Percentiles rank a stretch among this genome's conserved stretches.
phyloP scores from a whole-genome alignment of 2,888 invertebrate species.

The Pseudococcus longispinus region DNA sequence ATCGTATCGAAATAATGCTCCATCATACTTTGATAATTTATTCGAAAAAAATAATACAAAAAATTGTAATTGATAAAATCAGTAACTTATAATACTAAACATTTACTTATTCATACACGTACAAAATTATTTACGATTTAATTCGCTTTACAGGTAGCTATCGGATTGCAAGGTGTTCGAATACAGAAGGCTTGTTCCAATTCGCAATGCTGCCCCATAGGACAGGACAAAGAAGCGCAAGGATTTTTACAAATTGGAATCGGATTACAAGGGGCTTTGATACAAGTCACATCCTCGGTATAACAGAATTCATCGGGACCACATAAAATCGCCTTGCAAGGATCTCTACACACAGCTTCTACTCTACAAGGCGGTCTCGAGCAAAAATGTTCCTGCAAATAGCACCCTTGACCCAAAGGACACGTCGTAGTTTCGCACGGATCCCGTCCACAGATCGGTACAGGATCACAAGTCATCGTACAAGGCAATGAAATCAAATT shows the following conservation, averaged over 20 bases:
- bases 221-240: neutral
- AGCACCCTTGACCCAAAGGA: constrained; percentile 39
- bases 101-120: neutral
- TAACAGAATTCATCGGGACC: constrained; percentile 29
- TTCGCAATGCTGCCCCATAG: neutral
- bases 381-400: constrained; percentile 38
- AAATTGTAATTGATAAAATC: neutral
- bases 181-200: constrained; percentile 26
- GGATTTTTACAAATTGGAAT: constrained; percentile 17
- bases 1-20: neutral
- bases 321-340: neutral
- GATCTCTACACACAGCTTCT: constrained; percentile 35
- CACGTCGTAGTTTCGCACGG: constrained; percentile 19
- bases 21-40: neutral
- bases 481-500: constrained; percentile 12
- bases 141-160: neutral
- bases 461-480: neutral
- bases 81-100: neutral
- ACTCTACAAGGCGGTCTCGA: neutral
- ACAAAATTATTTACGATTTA: neutral
- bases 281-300: constrained; percentile 18
- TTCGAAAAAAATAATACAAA: neutral
- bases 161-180: constrained; percentile 22
- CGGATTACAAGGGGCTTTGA: constrained; percentile 46
- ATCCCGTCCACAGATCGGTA: constrained; percentile 3